These are phyloP conservation scores for Hydroisotoma schaefferi DNA, from an alignment of 2,888 invertebrate species.

Conservation along the genomic window DNA sequence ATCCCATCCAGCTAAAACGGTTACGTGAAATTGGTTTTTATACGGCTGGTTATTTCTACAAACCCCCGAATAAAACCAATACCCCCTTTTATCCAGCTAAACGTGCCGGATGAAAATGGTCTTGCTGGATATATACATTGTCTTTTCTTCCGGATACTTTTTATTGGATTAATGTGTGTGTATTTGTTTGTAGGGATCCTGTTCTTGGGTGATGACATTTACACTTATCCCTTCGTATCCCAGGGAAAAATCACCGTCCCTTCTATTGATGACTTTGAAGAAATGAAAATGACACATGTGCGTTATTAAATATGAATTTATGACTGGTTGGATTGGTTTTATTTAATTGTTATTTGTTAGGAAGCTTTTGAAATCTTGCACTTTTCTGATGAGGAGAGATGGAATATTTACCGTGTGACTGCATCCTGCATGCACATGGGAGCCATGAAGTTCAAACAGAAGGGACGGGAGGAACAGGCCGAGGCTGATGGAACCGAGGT, in stretches of 20 bases:
- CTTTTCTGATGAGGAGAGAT: slow-evolving; percentile 56
- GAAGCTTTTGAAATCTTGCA: slow-evolving; percentile 60
- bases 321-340: slow-evolving; percentile 55
- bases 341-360: slow-evolving; percentile 51
- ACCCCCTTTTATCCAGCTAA: too few species aligned
- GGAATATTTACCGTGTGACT: slow-evolving; percentile 51
- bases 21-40: not conserved
- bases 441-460: slow-evolving; percentile 64
- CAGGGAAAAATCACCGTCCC: slow-evolving; percentile 89
- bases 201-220: slow-evolving; percentile 66
- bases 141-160: too few species aligned
- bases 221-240: slow-evolving; percentile 89
- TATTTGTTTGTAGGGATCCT: slow-evolving; percentile 35
- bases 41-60: too few species aligned
- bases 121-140: too few species aligned
- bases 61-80: too few species aligned
- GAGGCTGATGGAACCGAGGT: slow-evolving; percentile 32
- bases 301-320: slow-evolving; percentile 54
- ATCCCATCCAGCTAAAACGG: not conserved
- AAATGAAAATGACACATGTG: slow-evolving; percentile 83
- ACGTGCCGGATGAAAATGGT: too few species aligned
- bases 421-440: slow-evolving; percentile 45
- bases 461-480: slow-evolving; percentile 52
- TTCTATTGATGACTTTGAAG: slow-evolving; percentile 92
- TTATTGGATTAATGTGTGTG: not conserved